phyloP scores from a whole-genome alignment of 2,797 vertebrate genomes.

The Leucoraja ocellata region DNA sequence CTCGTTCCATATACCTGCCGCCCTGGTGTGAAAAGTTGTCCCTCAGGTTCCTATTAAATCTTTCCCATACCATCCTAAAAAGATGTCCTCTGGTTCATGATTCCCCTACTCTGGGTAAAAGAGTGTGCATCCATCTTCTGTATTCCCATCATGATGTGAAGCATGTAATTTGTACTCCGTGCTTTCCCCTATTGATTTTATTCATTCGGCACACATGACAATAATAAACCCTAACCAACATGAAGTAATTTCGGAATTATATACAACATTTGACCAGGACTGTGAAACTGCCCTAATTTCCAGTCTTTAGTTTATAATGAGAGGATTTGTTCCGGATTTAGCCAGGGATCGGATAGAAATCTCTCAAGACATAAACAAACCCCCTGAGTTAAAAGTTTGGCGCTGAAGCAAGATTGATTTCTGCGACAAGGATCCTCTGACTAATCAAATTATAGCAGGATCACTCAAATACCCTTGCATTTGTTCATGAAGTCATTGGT shows the following conservation, averaged over 20 bases:
- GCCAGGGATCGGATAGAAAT: slow-evolving; percentile 44
- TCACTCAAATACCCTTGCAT: slow-evolving; percentile 59
- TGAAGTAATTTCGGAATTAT: slow-evolving; percentile 16
- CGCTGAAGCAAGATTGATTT: slow-evolving; percentile 55
- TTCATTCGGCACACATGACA: too few relatives aligned
- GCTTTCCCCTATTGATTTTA: too few relatives aligned
- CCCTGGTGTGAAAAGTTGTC: too few relatives aligned
- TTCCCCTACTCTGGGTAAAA: too few relatives aligned
- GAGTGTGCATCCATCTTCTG: too few relatives aligned
- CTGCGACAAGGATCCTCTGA: slow-evolving; percentile 46
- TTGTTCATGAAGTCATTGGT: slow-evolving; percentile 57
- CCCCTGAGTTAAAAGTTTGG: slow-evolving; percentile 46
- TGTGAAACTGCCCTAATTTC: slow-evolving; percentile 53
- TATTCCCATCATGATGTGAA: too few relatives aligned
- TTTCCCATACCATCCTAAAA: too few relatives aligned
- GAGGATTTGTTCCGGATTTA: slow-evolving; percentile 44
- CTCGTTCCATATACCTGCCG: too few relatives aligned
- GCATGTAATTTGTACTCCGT: too few relatives aligned
- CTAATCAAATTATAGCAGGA: slow-evolving; percentile 64
- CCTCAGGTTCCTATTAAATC: too few relatives aligned
- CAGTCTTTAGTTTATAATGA: slow-evolving; percentile 46
- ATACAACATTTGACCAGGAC: slow-evolving; percentile 47
- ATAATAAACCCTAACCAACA: too few relatives aligned
- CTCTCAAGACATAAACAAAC: slow-evolving; percentile 45
- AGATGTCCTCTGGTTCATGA: too few relatives aligned